A percentile compares a stretch with the other conserved stretches of the same genome.
These are phyloP conservation scores for Drosophila falleni DNA, from an alignment of 2,888 invertebrate species.

Conservation along the genomic window DNA sequence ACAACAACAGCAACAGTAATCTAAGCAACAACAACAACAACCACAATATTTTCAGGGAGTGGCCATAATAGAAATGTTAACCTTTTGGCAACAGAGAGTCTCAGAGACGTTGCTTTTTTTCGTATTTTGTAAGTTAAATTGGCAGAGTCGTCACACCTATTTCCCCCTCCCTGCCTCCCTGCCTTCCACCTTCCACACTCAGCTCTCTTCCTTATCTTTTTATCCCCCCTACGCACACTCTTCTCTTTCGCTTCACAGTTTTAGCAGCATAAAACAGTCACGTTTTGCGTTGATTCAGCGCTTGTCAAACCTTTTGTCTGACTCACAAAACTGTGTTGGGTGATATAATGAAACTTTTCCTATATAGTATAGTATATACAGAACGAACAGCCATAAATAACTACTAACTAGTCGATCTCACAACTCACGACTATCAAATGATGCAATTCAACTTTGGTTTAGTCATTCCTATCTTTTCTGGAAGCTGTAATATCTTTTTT, in stretches of 20 bases:
- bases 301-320: slow-evolving; percentile 35
- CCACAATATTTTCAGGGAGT: slow-evolving; percentile 54
- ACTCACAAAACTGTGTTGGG: slow-evolving; percentile 36
- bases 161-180: background rate
- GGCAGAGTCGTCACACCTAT: slow-evolving; percentile 36
- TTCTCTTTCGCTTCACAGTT: slow-evolving; percentile 18
- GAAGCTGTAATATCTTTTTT: slow-evolving; percentile 8
- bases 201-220: background rate
- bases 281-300: slow-evolving; percentile 4
- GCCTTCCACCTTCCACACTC: background rate
- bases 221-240: background rate
- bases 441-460: slow-evolving; percentile 5
- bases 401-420: slow-evolving; percentile 1
- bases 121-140: slow-evolving; percentile 14
- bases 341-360: slow-evolving; percentile 15
- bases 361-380: slow-evolving; percentile 6
- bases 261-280: slow-evolving; percentile 30
- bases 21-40: slow-evolving; percentile 22
- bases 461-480: slow-evolving; percentile 1
- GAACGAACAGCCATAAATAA: slow-evolving; percentile 16
- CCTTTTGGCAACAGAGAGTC: slow-evolving; percentile 63
- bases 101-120: slow-evolving; percentile 18
- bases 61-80: slow-evolving; percentile 83
- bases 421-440: slow-evolving; percentile 17
- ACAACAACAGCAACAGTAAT: slow-evolving; percentile 2